Percentiles rank a stretch among this genome's conserved stretches.
These are phyloP conservation scores for Hucho hucho DNA, from an alignment of 2,113 vertebrate species.

Conservation along the genomic window DNA sequence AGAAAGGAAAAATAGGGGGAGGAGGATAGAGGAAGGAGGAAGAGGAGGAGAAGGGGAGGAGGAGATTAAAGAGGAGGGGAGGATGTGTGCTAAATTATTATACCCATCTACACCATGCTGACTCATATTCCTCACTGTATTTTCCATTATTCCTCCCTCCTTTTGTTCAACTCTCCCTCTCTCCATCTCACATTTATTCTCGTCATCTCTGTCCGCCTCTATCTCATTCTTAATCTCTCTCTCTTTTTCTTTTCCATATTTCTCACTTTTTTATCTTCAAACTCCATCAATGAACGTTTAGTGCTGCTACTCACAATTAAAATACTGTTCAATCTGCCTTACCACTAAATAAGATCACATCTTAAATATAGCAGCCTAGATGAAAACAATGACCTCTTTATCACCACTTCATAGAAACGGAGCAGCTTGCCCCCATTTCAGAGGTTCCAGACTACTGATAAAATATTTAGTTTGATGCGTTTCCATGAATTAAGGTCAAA, in stretches of 20 bases:
- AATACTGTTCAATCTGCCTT: not conserved
- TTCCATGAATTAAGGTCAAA: not conserved
- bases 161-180: not conserved
- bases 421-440: conserved; percentile 51
- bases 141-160: not conserved
- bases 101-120: not conserved
- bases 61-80: not conserved
- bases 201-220: not conserved
- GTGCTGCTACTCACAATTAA: not conserved
- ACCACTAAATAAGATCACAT: conserved; percentile 12
- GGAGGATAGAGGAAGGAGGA: too few species aligned
- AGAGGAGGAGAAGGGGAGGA: not conserved
- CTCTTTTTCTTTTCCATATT: not conserved
- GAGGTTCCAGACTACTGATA: conserved; percentile 28
- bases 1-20: not conserved
- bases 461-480: conserved; percentile 50
- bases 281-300: not conserved
- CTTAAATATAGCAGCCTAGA: conserved; percentile 17
- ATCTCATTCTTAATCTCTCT: not conserved
- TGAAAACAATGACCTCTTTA: conserved; percentile 52
- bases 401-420: conserved; percentile 39
- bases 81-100: not conserved
- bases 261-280: too few species aligned
- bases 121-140: conserved; percentile 1
- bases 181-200: not conserved